These are phyloP conservation scores for Acanthisitta chloris DNA, from an alignment of 2,113 vertebrate species.

Conservation along the genomic window DNA sequence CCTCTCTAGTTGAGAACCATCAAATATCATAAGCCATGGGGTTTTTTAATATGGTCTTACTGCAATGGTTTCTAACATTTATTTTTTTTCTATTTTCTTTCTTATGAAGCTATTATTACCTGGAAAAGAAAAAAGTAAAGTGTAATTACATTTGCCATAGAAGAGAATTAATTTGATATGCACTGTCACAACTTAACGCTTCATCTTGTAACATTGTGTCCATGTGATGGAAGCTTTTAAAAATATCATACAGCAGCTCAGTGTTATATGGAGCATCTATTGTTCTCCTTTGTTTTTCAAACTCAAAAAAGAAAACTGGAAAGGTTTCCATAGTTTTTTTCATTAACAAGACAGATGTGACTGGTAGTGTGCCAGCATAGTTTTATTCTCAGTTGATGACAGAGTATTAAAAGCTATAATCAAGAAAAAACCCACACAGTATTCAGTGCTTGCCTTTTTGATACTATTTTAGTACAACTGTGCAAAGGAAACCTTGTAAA, in stretches of 20 bases:
- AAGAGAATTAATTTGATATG: neutral
- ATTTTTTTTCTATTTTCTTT: neutral
- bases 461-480: neutral
- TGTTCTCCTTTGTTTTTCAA: neutral
- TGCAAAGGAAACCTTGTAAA: neutral
- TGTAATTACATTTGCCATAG: neutral
- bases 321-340: neutral
- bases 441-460: neutral
- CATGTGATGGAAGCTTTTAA: neutral
- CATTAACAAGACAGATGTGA: slow-evolving; percentile 14
- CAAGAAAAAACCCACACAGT: neutral
- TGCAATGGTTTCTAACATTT: neutral
- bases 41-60: neutral
- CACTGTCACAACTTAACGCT: neutral
- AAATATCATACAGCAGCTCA: neutral
- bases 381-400: neutral
- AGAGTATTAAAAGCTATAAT: neutral
- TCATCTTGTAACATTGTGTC: neutral
- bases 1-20: neutral
- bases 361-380: neutral
- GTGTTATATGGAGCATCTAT: neutral
- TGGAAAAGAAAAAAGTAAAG: neutral
- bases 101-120: neutral
- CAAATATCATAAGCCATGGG: neutral
- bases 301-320: neutral